Conservation (phyloP, 2,113 vertebrate species). For the Aramus guarauna region DNA sequence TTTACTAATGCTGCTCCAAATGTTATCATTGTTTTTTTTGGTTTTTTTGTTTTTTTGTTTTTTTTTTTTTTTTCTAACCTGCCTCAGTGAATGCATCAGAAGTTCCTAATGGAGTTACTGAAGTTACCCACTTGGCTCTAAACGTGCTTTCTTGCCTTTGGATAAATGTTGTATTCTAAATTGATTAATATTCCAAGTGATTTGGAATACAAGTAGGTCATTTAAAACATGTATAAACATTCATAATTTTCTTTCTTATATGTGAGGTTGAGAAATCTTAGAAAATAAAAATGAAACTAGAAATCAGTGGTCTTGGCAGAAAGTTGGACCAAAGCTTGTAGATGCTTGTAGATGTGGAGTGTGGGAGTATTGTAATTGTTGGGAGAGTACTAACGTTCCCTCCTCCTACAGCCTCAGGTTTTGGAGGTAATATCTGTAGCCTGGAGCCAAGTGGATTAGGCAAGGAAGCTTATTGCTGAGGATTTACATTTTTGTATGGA, state of each 20-base stretch:
- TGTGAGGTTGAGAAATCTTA: neutral
- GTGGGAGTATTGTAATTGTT: neutral
- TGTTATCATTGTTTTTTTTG: neutral
- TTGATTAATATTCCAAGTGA: neutral
- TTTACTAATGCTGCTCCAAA: neutral
- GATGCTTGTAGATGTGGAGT: neutral
- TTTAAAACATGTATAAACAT: neutral
- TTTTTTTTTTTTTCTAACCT: neutral
- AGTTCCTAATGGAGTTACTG: neutral
- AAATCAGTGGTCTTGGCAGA: neutral
- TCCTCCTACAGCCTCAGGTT: neutral
- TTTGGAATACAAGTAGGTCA: neutral
- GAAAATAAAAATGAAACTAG: neutral
- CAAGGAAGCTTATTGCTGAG: neutral
- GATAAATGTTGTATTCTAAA: neutral
- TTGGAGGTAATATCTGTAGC: neutral
- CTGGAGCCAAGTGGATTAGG: neutral
- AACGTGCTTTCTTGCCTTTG: neutral
- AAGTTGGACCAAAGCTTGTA: neutral
- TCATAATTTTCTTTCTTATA: neutral
- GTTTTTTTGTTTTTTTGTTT: no score
- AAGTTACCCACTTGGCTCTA: neutral
- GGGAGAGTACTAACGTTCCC: neutral
- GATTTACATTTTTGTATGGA: fast-evolving
- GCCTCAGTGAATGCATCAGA: neutral